Percentiles rank a stretch among this genome's conserved stretches.
phyloP scores from a whole-genome alignment of 2,113 vertebrate genomes.

The Mesocricetus auratus region DNA sequence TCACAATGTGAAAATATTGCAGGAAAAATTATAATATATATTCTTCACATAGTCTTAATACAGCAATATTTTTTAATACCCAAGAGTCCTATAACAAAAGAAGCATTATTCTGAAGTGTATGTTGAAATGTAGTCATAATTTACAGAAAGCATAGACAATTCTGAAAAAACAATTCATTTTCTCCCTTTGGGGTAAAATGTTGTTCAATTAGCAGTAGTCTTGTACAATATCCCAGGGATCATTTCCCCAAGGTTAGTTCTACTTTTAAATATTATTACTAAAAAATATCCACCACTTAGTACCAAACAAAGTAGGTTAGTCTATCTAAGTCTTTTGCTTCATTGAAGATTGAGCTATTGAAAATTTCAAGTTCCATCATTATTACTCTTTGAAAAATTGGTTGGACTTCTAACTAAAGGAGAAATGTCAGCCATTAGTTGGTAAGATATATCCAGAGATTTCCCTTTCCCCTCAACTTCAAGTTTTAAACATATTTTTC shows the following conservation, averaged over 20 bases:
- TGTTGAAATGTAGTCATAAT: not conserved
- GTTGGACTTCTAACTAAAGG: not conserved
- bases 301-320: not conserved
- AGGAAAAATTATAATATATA: slow-evolving; percentile 7
- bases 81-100: not conserved
- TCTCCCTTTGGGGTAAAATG: not conserved
- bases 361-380: not conserved
- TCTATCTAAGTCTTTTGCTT: not conserved
- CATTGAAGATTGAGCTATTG: not conserved
- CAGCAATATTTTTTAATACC: not conserved
- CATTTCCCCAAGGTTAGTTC: slow-evolving; percentile 51
- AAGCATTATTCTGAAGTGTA: not conserved
- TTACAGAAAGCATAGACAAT: not conserved
- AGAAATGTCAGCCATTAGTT: slow-evolving; percentile 30
- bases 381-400: not conserved
- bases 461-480: not conserved
- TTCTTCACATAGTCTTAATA: not conserved
- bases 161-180: not conserved
- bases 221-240: slow-evolving; percentile 39
- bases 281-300: not conserved
- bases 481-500: not conserved
- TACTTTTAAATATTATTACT: slow-evolving; percentile 42
- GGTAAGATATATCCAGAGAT: slow-evolving; percentile 15
- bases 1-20: not conserved
- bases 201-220: slow-evolving; percentile 10